Conservation (phyloP, 2,113 vertebrate species). For the Mesoclemmys tuberculata region DNA sequence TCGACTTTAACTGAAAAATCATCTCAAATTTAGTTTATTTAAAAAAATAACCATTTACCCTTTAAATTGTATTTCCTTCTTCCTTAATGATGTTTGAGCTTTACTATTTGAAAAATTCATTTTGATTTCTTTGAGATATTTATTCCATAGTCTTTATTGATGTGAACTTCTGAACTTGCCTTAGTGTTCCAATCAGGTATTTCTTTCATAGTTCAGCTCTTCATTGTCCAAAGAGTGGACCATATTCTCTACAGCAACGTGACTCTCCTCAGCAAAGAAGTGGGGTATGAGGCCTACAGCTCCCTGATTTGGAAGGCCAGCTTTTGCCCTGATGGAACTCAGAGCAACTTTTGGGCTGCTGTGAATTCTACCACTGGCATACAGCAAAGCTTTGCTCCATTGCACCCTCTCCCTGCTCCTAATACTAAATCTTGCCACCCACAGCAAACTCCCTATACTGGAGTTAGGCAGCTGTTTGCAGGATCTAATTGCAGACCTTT, state of each 20-base stretch:
- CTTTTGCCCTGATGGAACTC: background rate
- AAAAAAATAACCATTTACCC: background rate
- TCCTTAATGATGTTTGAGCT: background rate
- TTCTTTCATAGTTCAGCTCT: background rate
- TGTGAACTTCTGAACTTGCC: background rate
- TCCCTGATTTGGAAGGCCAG: background rate
- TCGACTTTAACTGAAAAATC: background rate
- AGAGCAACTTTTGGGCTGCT: too few species aligned
- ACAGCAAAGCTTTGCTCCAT: background rate
- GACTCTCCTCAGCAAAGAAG: background rate
- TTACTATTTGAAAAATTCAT: background rate
- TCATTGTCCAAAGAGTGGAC: background rate
- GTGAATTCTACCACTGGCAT: background rate
- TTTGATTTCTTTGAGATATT: background rate
- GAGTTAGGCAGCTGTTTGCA: background rate
- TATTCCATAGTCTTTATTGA: background rate
- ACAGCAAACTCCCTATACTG: background rate
- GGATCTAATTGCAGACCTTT: background rate
- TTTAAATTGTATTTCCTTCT: background rate
- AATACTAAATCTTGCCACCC: background rate
- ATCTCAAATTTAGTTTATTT: background rate
- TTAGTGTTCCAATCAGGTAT: background rate
- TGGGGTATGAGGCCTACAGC: accelerated
- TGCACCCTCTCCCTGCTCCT: background rate
- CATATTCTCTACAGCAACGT: background rate